Percentiles rank a stretch among this genome's conserved stretches.
Evolutionary conservation across 2,888 invertebrate species (phyloP).

Genomic region (Aphidoletes aphidimyza): DNA sequence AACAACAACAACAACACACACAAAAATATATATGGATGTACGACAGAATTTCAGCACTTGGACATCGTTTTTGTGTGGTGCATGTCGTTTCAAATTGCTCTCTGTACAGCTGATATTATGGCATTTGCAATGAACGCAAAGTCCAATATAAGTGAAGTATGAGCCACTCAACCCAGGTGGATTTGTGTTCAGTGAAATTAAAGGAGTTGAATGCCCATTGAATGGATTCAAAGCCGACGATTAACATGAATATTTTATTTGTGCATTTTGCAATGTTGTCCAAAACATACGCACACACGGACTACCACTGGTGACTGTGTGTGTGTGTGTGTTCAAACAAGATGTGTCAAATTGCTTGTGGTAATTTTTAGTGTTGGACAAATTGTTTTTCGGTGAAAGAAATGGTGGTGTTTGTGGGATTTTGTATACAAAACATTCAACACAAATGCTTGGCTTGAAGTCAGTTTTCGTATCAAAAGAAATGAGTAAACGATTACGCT

Average conservation of each 20-base stretch:
- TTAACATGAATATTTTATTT: slow-evolving; percentile 53
- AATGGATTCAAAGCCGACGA: slow-evolving; percentile 39
- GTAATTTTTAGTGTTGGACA: slow-evolving; percentile 10
- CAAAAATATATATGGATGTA: too few relatives aligned
- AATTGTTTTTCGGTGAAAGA: slow-evolving; percentile 42
- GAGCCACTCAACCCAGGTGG: too few relatives aligned
- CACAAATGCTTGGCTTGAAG: too few relatives aligned
- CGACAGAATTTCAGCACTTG: too few relatives aligned
- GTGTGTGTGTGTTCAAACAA: not conserved
- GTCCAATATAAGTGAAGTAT: too few relatives aligned
- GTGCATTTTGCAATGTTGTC: not conserved
- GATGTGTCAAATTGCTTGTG: slow-evolving; percentile 50
- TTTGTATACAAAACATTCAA: too few relatives aligned
- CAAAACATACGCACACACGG: not conserved
- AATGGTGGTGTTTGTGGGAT: too few relatives aligned
- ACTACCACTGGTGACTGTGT: not conserved
- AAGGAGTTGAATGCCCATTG: slow-evolving; percentile 47
- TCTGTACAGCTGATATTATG: not conserved
- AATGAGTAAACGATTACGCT: not conserved
- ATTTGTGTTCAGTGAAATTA: slow-evolving; percentile 18
- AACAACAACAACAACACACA: too few relatives aligned
- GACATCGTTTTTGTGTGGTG: too few relatives aligned
- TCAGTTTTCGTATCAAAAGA: too few relatives aligned
- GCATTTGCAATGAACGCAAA: not conserved
- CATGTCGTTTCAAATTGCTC: too few relatives aligned